Evolutionary conservation across 2,888 invertebrate genomes (phyloP).

Genomic region (Pyrrhosoma nymphula): DNA sequence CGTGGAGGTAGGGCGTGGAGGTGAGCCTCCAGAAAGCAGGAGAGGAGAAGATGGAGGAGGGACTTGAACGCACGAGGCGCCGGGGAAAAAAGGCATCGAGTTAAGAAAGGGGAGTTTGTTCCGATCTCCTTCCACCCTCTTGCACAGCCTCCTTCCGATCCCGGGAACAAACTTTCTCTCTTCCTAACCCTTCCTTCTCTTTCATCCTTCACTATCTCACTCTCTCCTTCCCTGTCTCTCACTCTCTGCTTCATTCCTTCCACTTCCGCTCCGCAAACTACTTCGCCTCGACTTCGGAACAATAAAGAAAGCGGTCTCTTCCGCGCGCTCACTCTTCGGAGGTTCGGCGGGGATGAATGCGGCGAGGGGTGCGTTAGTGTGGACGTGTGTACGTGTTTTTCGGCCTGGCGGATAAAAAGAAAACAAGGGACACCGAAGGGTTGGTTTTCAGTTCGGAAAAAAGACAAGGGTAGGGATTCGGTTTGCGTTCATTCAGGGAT

Average conservation of each 20-base stretch:
- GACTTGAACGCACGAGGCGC: neutral
- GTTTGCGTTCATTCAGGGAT: neutral
- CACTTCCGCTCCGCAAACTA: neutral
- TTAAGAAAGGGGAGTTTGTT: conserved; percentile 34
- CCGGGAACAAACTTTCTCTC: neutral
- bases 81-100: conserved; percentile 41
- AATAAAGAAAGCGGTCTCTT: conserved; percentile 36
- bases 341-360: neutral
- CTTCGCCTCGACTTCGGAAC: neutral
- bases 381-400: neutral
- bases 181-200: neutral
- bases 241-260: neutral
- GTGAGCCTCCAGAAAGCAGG: neutral
- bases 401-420: neutral
- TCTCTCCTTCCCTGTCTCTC: neutral
- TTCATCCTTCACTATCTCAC: neutral
- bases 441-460: neutral
- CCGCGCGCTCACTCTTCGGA: neutral
- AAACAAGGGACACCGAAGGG: neutral
- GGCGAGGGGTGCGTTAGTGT: neutral
- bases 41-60: neutral
- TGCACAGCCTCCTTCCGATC: neutral
- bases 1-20: neutral
- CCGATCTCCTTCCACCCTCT: neutral
- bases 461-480: neutral